These are phyloP conservation scores for Leptocoma aspasia DNA, from an alignment of 2,113 vertebrate genomes.

Conservation along the genomic window DNA sequence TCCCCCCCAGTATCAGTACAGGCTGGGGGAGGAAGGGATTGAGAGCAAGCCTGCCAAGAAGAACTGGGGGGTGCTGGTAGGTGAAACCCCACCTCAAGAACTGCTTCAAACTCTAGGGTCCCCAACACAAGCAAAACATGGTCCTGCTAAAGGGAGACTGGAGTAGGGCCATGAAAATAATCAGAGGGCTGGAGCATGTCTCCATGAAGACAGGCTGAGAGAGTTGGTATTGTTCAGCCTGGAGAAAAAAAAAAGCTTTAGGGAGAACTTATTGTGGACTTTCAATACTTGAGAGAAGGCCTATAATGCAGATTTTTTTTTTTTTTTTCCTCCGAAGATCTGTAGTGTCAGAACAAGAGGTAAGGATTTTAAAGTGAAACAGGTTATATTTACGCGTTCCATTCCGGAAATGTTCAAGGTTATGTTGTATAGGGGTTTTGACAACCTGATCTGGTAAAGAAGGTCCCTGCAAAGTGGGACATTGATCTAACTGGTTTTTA, in stretches of 20 bases:
- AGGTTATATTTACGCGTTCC: not conserved
- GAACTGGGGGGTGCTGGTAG: rapidly evolving
- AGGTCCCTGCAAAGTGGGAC: not conserved
- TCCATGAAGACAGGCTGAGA: not conserved
- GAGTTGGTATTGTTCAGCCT: not conserved
- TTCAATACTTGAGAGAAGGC: not conserved
- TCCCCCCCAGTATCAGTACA: no score
- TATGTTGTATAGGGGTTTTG: not conserved
- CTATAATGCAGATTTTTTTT: not conserved
- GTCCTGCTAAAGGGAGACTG: not conserved
- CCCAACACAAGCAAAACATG: not conserved
- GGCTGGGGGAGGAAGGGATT: no score
- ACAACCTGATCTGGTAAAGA: not conserved
- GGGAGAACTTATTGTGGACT: rapidly evolving
- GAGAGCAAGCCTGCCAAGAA: not conserved
- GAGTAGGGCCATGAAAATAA: not conserved
- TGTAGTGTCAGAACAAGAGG: not conserved
- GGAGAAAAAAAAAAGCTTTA: not conserved
- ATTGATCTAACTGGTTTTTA: not conserved
- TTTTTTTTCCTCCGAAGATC: not conserved
- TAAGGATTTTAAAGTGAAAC: not conserved
- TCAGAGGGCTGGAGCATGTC: not conserved
- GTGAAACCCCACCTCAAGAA: no score
- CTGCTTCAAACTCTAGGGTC: not conserved
- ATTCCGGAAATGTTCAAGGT: not conserved